Evolutionary conservation across 2,888 invertebrate genomes (phyloP), one percentile per base, ranked within the genome.

Genomic region (Pardosa pseudoannulata): DNA sequence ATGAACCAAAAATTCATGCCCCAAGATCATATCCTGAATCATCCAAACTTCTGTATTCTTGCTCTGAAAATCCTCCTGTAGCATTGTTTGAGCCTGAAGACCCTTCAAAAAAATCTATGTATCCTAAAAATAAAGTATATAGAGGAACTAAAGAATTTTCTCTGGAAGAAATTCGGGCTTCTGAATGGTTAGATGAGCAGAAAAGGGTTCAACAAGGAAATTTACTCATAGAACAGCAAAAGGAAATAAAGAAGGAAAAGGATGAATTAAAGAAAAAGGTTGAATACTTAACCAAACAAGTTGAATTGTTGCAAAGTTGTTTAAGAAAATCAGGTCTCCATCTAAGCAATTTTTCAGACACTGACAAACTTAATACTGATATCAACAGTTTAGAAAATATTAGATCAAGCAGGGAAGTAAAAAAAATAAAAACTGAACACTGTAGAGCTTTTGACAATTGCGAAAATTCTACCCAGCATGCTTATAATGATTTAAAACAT

Each of bases 51-150:
- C 19, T 83, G 39, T 32, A 56, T 23, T 13, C 23, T 19, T 29
- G 67, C 6, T n/a, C 50, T 27, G 2, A 28, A n/a, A 74, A 64
- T 64, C 85, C 93, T 89, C 93, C 93, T 89, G 91, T 94, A 56
- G 93, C 93, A 90, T 93, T 94, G 91, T 94, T 94, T 90, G 95
- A 95, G 89, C 93, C 94, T 31, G 92, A 93, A 65, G 94, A 94
- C 90, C 92, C 93, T 68, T 93, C 92, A 0, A 93, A 94, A 91
- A 93, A 93, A 23, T 72, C 82, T 5, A 87, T 79, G 87, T 88
- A 88, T 68, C 65, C 79, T 27, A 87, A 79, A 79, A 65, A 36
- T 29, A 87, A 87, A 68, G 86, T 88, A 16, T 87, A 88, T 79
- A 70, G 82, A 31, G 88, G 88, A 11, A 79, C 72, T 9, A 76